Base-by-base conservation (phyloP, 1,140 invertebrate species). In the Nymphalis io region DNA sequence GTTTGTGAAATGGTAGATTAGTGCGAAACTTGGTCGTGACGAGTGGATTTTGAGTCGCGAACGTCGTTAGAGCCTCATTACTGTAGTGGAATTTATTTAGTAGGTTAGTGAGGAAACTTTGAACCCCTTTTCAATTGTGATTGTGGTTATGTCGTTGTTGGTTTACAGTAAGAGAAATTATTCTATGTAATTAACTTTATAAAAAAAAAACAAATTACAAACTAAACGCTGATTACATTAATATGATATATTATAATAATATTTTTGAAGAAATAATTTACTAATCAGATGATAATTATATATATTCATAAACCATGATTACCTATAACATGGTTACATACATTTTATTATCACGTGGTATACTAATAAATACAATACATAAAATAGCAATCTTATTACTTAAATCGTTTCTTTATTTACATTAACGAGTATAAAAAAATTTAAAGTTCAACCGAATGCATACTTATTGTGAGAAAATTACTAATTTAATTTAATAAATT, bases 1-100 rank as follows among this genome's bases (percentile, higher is more conserved):
- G 57, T 71, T 72, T 20, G 58, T 61, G 60, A 61, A 55, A 73
- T 46, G 67, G 51, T 75, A 70, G 71, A 72, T 78, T 78, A 75
- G 69, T 57, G 73, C 69, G 70, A 72, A 73, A 75, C 55, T 67
- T 72, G 70, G 61, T 68, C 59, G 66, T 67, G 62, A 63, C 53
- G 71, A 74, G 69, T 72, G 66, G 63, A 57, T 58, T 69, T 67
- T 70, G 72, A 68, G 61, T 70, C 40, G 51, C 51, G 48, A 64
- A 23, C 46, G 42, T 55, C 40, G 64, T 64, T 73, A 67, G 68
- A 58, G 33, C 42, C 63, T 75, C 40, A 71, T 75, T 73, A 46
- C 15, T 66, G 58, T 69, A 55, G 18, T 55, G 23, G 38, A 44
- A 59, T 72, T 61, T 66, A 42, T 72, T 71, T 68, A 39, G 58